Evolutionary conservation across 2,888 invertebrate genomes (phyloP), one percentile per base, ranked within the genome.

Genomic region (Subacronicta megacephala): DNA sequence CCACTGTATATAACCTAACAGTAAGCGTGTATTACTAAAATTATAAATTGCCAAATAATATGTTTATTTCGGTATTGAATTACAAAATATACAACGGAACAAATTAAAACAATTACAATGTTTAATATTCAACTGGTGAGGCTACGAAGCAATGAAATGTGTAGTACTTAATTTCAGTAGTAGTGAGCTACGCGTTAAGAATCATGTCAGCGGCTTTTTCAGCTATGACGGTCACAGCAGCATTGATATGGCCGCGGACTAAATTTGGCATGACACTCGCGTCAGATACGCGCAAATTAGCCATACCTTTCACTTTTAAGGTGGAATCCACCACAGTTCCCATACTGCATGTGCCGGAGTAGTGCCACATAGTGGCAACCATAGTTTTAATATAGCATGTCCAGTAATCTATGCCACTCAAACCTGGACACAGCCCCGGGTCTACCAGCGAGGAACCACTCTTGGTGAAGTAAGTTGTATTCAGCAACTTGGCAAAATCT

Each of bases 401-500:
- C 69, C 70, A 80, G 20, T 41, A 80, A 5, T 46, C 58, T 7
- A 7, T 0, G 5, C 36, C 58, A 31, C 29, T 12, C n/a, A 7
- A 1, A 1, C 9, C 15, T 7, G 13, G 0, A 13, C 40, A 41
- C 9, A 23, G 1, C 10, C 23, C 40, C 4, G 79, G 35, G 51
- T 83, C 73, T 0, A 80, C 53, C 10, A 80, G 59, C 1, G 53
- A 31, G 2, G 79, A 80, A 12, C 63, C 55, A 7, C 50, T 58
- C n/a, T n/a, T n/a, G 37, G 12, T 57, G 43, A 84, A 83, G 29
- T 70, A 67, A 0, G 65, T 62, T 0, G 80, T 82, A 5, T 82
- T 63, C 0, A 72, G 35, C 0, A 88, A 68, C 20, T 47, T 68
- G 3, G 56, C n/a, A 23, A 71, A 85, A 16, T 86, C 77, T 20